Evolutionary conservation across 2,113 vertebrate genomes (phyloP), one percentile per base, ranked within the genome.

Genomic region (Anarhynchus alexandrinus): DNA sequence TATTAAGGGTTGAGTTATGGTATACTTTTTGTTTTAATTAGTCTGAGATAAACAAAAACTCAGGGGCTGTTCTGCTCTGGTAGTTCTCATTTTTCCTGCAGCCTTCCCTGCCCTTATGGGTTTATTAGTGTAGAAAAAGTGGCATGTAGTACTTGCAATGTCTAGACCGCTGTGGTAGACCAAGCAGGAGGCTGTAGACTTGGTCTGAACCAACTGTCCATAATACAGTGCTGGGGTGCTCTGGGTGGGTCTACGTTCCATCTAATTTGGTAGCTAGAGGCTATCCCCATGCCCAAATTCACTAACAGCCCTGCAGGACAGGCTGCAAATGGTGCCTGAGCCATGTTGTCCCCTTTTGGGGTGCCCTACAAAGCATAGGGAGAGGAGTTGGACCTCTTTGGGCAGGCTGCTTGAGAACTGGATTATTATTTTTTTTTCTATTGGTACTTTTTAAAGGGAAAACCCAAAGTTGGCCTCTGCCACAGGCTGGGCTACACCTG

Each of bases 21-120:
- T 93, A 72, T 66, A 94, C 95, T 96, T 97, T 96, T 96, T 96
- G 97, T 97, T 98, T 98, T 98, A 98, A 98, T 98, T 98, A 98
- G 98, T 97, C 88, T 40, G 76, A 0, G 73, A 98, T 98, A 97
- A 97, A 97, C 96, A 97, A 97, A 98, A 98, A 97, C 97, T 98
- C 96, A 73, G 96, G 95, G 98, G 94, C 97, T 97, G 96, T 97
- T 98, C 97, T 77, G 89, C 97, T 97, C 97, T 69, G 94, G 84
- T 96, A 95, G 92, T 64, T 98, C 94, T 97, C 96, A 93, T 98
- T 97, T 98, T 97, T 97, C 97, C n/a, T 94, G 91, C 87, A 79
- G 94, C 94, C 93, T 96, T 97, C 89, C 88, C 93, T 97, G 97
- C 90, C 54, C 86, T 96, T 90, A 91, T 8, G 76, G 94, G 97